These are phyloP conservation scores for Philaethria dido DNA, from an alignment of 2,888 invertebrate species.

Conservation along the genomic window DNA sequence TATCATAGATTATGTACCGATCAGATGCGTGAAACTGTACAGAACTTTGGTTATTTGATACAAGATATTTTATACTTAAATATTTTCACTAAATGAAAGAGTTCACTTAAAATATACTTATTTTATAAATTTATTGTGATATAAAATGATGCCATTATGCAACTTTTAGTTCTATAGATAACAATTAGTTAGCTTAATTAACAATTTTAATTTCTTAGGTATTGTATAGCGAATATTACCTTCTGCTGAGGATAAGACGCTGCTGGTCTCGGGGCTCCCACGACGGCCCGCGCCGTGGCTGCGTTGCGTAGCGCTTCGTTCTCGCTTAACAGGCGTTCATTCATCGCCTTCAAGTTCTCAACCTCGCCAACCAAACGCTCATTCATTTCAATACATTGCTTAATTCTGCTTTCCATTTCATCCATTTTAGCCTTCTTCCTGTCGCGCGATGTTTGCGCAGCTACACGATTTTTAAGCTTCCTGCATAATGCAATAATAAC, in stretches of 20 bases:
- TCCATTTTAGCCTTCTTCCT: conserved; percentile 97
- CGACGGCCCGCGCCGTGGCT: conserved; percentile 86
- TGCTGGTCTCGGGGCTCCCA: conserved; percentile 89
- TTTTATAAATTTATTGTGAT: not conserved
- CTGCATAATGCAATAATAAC: conserved; percentile 74
- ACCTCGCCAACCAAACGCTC: conserved; percentile 87
- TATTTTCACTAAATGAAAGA: not conserved
- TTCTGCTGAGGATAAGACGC: conserved; percentile 98
- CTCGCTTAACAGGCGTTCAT: conserved; percentile 87
- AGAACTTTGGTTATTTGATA: no score
- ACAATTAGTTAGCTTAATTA: not conserved
- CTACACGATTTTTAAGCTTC: conserved; percentile 97
- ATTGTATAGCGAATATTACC: no score
- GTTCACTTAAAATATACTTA: not conserved
- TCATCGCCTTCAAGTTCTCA: conserved; percentile 86
- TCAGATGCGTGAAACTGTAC: not conserved
- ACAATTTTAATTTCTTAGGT: no score
- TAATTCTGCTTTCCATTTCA: conserved; percentile 91
- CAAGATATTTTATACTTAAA: no score
- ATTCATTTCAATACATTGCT: conserved; percentile 85
- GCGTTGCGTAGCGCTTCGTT: conserved; percentile 84
- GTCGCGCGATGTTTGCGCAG: conserved; percentile 98
- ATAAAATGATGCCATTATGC: no score
- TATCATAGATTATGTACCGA: not conserved
- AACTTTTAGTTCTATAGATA: no score